phyloP scores from a whole-genome alignment of 1,140 invertebrate genomes.

The Chelonus insularis region DNA sequence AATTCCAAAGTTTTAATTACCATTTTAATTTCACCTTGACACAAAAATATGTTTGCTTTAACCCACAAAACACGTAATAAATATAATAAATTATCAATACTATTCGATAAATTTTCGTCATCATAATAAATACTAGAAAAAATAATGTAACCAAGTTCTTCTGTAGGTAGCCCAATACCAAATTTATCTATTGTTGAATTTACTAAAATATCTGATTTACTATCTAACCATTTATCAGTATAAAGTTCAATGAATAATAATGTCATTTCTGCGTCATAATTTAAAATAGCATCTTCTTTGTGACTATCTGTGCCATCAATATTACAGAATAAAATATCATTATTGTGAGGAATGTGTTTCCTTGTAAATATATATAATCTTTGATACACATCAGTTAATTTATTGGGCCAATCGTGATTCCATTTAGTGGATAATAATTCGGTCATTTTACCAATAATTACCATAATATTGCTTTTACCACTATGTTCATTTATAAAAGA shows the following conservation, averaged over 20 bases:
- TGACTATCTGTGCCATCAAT: conserved; percentile 58
- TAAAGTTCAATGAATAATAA: conserved; percentile 68
- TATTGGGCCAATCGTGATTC: conserved; percentile 67
- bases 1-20: conserved; percentile 58
- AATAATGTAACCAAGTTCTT: conserved; percentile 54
- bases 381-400: conserved; percentile 65
- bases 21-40: conserved; percentile 57
- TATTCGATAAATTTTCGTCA: conserved; percentile 42
- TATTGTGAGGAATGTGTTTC: conserved; percentile 52
- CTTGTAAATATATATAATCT: conserved; percentile 63
- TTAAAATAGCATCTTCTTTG: conserved; percentile 58
- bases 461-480: conserved; percentile 64
- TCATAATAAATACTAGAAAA: conserved; percentile 55
- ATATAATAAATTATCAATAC: conserved; percentile 49
- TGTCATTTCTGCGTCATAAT: conserved; percentile 64
- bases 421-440: conserved; percentile 65
- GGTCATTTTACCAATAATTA: conserved; percentile 66
- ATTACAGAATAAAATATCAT: conserved; percentile 15
- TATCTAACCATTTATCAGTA: conserved; percentile 62
- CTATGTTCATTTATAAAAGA: conserved; percentile 65
- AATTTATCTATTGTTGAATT: conserved; percentile 40
- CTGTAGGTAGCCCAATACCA: conserved; percentile 51
- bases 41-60: conserved; percentile 60
- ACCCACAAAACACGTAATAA: conserved; percentile 62
- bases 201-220: conserved; percentile 58